Conservation (phyloP, 2,888 invertebrate genomes). For the Nasonia oneida region DNA sequence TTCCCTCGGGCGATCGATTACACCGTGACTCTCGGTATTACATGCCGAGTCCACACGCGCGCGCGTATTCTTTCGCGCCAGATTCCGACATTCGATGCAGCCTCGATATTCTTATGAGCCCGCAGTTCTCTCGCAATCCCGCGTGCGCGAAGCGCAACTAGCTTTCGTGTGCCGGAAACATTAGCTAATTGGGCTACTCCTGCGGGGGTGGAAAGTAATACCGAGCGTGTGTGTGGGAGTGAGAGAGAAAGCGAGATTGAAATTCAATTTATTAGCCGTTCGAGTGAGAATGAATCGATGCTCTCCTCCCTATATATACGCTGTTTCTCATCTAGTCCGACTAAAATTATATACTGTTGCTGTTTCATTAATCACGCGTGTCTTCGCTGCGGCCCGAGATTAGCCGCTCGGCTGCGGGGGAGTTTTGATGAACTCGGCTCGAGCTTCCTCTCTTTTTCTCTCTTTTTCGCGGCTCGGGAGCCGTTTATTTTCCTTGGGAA, state of each 20-base stretch:
- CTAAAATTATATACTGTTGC: constrained; percentile 19
- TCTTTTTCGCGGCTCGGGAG: background rate
- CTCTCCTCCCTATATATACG: background rate
- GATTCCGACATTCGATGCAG: background rate
- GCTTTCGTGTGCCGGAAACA: constrained; percentile 22
- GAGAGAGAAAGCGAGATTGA: constrained; percentile 25
- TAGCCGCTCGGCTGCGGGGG: background rate
- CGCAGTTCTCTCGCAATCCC: background rate
- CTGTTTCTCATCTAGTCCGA: background rate
- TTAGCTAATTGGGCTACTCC: constrained; percentile 43
- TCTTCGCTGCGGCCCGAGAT: background rate
- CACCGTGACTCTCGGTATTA: background rate
- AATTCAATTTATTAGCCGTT: constrained; percentile 52
- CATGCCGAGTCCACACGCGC: background rate
- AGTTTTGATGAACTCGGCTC: background rate
- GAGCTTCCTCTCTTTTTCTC: background rate
- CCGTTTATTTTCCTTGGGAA: background rate
- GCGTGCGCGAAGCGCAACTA: background rate
- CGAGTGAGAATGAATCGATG: background rate
- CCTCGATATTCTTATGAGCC: background rate
- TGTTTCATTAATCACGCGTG: constrained; percentile 34
- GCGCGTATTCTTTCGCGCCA: background rate
- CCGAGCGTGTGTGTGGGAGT: background rate
- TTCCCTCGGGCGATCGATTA: background rate
- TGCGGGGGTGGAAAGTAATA: constrained; percentile 39